Conservation (phyloP, 2,888 invertebrate genomes). For the Ephialtes manifestator region DNA sequence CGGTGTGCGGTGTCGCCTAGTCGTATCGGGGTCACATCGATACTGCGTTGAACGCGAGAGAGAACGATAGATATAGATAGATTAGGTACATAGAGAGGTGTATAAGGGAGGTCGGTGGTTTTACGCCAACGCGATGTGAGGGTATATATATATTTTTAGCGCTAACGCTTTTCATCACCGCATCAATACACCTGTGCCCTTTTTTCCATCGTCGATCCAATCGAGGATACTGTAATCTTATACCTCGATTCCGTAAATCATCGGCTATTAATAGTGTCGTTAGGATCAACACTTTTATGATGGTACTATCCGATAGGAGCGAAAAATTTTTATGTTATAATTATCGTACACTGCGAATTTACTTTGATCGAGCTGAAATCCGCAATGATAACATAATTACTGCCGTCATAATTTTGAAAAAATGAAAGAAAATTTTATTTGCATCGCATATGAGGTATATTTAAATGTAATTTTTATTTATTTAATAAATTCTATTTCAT, state of each 20-base stretch:
- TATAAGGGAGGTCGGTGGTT: slow-evolving; percentile 69
- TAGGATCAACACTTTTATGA: slow-evolving; percentile 46
- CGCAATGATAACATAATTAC: too few relatives aligned
- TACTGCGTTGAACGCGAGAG: slow-evolving; percentile 72
- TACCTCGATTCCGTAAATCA: slow-evolving; percentile 53
- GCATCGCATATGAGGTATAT: too few relatives aligned
- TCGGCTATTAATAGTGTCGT: slow-evolving; percentile 52
- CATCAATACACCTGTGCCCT: slow-evolving; percentile 60
- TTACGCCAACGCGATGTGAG: slow-evolving; percentile 77
- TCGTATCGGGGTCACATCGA: slow-evolving; percentile 81
- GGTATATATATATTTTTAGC: slow-evolving; percentile 68
- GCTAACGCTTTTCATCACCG: slow-evolving; percentile 62
- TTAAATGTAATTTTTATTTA: too few relatives aligned
- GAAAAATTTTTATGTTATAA: background rate
- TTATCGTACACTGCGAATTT: background rate
- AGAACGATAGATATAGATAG: slow-evolving; percentile 38
- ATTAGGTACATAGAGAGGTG: slow-evolving; percentile 20
- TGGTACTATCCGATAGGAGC: background rate
- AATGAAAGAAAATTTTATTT: too few relatives aligned
- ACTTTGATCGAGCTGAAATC: too few relatives aligned
- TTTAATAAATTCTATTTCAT: too few relatives aligned
- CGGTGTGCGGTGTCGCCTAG: slow-evolving; percentile 49
- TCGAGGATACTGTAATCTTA: slow-evolving; percentile 53
- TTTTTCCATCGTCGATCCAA: slow-evolving; percentile 58
- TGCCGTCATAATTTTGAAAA: too few relatives aligned